Percentiles rank a stretch among this genome's conserved stretches.
Evolutionary conservation across 2,888 invertebrate species (phyloP).

Genomic region (Macrosoma leucophasiata): DNA sequence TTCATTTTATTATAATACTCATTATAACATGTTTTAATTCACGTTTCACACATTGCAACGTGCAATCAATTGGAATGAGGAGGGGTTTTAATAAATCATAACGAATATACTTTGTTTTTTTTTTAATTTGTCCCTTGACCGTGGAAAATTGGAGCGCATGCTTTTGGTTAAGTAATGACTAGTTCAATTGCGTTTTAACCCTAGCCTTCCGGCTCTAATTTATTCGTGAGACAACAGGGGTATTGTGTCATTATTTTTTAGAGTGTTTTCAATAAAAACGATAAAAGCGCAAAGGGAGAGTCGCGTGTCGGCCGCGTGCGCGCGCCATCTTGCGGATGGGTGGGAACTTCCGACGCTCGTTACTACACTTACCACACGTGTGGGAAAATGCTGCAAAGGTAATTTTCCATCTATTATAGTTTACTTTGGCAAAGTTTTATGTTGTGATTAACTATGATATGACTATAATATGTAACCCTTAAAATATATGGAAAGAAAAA

Average conservation of each 20-base stretch:
- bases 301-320: slow-evolving; percentile 45
- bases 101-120: slow-evolving; percentile 22
- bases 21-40: slow-evolving; percentile 27
- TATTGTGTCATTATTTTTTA: slow-evolving; percentile 64
- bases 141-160: too few relatives aligned
- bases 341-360: slow-evolving; percentile 68
- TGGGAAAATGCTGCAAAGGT: slow-evolving; percentile 56
- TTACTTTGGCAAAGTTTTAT: slow-evolving; percentile 19
- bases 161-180: slow-evolving; percentile 42
- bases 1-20: slow-evolving; percentile 36
- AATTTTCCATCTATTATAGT: too few relatives aligned
- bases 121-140: slow-evolving; percentile 18
- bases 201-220: slow-evolving; percentile 57
- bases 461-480: slow-evolving; percentile 1
- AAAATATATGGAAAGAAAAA: too few relatives aligned
- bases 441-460: slow-evolving; percentile 7
- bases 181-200: slow-evolving; percentile 71
- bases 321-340: slow-evolving; percentile 60
- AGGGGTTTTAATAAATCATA: slow-evolving; percentile 47
- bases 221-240: slow-evolving; percentile 55
- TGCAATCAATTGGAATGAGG: slow-evolving; percentile 35
- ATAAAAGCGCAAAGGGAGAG: slow-evolving; percentile 47
- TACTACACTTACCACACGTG: too few relatives aligned
- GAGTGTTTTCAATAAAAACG: slow-evolving; percentile 69
- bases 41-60: too few relatives aligned